Percentiles rank a stretch among this genome's conserved stretches.
Evolutionary conservation across 1,140 invertebrate genomes (phyloP).

Genomic region (Drosophila bipectinata): DNA sequence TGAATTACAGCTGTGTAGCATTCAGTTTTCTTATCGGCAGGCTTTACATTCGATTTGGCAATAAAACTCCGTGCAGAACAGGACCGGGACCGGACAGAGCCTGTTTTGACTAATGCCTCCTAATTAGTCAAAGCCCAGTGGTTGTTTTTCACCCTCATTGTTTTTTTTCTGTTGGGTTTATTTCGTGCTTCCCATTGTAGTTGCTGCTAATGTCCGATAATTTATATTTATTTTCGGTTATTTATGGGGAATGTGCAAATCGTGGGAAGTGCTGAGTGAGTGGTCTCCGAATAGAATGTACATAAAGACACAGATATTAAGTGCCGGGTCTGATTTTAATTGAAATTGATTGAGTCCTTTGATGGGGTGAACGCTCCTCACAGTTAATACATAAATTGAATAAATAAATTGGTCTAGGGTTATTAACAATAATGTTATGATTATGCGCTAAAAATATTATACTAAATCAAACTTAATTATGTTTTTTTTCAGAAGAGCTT

Average conservation of each 20-base stretch:
- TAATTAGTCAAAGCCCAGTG: constrained; percentile 61
- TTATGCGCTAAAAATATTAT: background rate
- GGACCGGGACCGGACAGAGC: constrained; percentile 6
- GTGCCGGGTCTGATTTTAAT: constrained; percentile 18
- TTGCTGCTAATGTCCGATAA: constrained; percentile 51
- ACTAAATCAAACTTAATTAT: no score
- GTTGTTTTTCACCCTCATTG: constrained; percentile 38
- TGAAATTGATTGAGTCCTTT: constrained; percentile 38
- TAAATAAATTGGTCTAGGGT: background rate
- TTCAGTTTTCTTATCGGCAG: constrained; percentile 50
- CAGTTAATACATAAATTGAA: constrained; percentile 1
- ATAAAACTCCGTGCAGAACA: constrained; percentile 25
- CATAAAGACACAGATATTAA: constrained; percentile 3
- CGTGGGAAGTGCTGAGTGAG: constrained; percentile 13
- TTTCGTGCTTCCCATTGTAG: constrained; percentile 33
- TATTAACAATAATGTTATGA: background rate
- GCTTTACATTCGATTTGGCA: constrained; percentile 72
- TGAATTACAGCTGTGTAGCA: constrained; percentile 61
- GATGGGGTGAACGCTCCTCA: background rate
- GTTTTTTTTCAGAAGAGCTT: no score
- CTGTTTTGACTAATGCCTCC: constrained; percentile 64
- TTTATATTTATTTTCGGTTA: constrained; percentile 67
- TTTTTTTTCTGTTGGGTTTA: constrained; percentile 19
- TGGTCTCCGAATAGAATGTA: constrained; percentile 21
- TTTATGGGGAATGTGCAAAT: constrained; percentile 41